Evolutionary conservation across 1,140 invertebrate genomes (phyloP), one percentile per base, ranked within the genome.

Genomic region (Dufourea novaeangliae): DNA sequence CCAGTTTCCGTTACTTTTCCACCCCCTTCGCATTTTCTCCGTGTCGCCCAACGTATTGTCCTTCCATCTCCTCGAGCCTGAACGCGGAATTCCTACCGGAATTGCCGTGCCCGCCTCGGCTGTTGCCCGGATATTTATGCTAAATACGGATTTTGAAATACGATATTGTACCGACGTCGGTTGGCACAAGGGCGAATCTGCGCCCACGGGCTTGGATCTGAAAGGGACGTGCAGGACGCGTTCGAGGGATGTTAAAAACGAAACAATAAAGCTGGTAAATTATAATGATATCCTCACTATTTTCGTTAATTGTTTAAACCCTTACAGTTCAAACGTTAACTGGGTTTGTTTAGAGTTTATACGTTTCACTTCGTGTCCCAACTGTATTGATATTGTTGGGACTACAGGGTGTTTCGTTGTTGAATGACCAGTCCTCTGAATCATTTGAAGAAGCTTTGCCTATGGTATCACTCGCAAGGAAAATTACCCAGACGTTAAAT

Each of bases 111-210:
- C 73, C 79, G 75, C 54, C 64, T 75, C 76, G 76, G 62, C 70
- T 72, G 80, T 83, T 80, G 78, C 74, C 39, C 80, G 80, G 75
- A 89, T 88, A 91, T 90, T 90, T 90, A 90, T 90, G 87, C 86
- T 90, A 90, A 90, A 91, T 84, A 89, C 86, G 83, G 83, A 91
- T 91, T 91, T 89, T 86, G 87, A 89, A 90, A 89, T 90, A 89
- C 83, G 88, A 87, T 88, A 90, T 89, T 82, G 71, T n/a, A 54
- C 5, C 27, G 17, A 10, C 20, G 14, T 8, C 1, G 62, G 12
- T n/a, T 20, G 32, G 12, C 46, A 25, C 39, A 12, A 22, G 39
- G 39, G 27, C 11, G 61, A 20, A 62, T 11, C 41, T 32, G 41
- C 54, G 52, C 44, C n/a, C 29, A 11, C 56, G 44, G 41, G 50